A percentile compares a stretch with the other conserved stretches of the same genome.
These are phyloP conservation scores for Teleogryllus oceanicus DNA, from an alignment of 2,888 invertebrate genomes.

Conservation along the genomic window DNA sequence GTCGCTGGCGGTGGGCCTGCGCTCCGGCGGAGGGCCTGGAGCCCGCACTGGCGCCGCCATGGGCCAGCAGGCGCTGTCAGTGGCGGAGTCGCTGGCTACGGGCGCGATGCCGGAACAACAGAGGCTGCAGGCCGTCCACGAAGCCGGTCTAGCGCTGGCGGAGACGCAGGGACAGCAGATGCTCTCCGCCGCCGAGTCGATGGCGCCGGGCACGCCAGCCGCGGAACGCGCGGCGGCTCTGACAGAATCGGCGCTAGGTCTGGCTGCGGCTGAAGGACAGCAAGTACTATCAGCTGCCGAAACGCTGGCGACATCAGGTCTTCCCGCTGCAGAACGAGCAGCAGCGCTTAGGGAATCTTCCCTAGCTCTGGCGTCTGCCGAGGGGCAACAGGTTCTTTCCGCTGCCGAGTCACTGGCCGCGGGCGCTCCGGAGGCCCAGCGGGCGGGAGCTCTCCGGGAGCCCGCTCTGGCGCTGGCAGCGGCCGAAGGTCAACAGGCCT, in stretches of 20 bases:
- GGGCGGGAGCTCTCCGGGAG: background rate
- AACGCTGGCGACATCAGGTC: background rate
- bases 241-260: background rate
- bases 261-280: background rate
- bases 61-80: background rate
- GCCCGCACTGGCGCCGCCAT: background rate
- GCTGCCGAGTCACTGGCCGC: background rate
- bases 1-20: constrained; percentile 42
- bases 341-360: no score
- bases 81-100: background rate
- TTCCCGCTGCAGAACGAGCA: no score
- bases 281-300: background rate
- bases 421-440: background rate
- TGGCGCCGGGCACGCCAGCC: background rate
- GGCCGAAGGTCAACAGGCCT: no score
- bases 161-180: constrained; percentile 37
- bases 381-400: background rate
- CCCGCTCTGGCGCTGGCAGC: no score
- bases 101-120: background rate
- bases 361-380: background rate
- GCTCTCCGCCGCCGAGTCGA: background rate
- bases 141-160: constrained; percentile 39
- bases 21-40: background rate
- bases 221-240: background rate
- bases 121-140: no score